Percentiles rank a stretch among this genome's conserved stretches.
phyloP scores from a whole-genome alignment of 1,140 invertebrate genomes.

The Brachionus plicatilis region DNA sequence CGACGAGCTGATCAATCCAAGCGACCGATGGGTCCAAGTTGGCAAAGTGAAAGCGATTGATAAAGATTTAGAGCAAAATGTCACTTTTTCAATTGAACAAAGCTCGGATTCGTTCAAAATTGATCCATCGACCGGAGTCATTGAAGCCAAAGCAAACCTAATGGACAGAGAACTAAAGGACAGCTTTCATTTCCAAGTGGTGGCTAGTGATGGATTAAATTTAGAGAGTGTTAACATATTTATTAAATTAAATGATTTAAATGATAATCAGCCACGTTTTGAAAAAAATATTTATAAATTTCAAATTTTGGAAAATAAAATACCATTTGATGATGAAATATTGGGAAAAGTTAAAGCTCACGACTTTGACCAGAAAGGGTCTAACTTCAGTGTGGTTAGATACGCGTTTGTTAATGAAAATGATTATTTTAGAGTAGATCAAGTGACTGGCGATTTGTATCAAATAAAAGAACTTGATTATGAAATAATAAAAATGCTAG shows the following conservation, averaged over 20 bases:
- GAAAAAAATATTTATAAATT: constrained; percentile 25
- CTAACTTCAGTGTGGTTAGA: background rate
- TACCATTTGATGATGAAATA: background rate
- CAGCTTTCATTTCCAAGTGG: background rate
- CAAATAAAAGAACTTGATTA: constrained; percentile 17
- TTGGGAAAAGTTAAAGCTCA: background rate
- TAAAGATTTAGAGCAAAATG: background rate
- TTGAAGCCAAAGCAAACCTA: background rate
- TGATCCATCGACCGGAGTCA: background rate
- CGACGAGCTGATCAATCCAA: background rate
- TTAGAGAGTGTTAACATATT: background rate
- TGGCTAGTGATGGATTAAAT: background rate
- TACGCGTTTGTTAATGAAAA: background rate
- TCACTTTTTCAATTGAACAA: background rate
- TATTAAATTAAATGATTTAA: constrained; percentile 15
- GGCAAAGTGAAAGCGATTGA: constrained; percentile 23
- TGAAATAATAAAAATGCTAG: background rate
- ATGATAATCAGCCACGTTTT: constrained; percentile 33
- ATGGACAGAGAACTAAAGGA: constrained; percentile 27
- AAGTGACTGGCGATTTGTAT: background rate
- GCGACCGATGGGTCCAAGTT: background rate
- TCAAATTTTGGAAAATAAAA: constrained; percentile 32
- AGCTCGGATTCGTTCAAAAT: background rate
- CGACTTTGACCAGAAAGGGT: background rate
- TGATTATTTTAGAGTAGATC: constrained; percentile 22